Conservation (phyloP, 30 jellyfish, hydroid and myxozoan genomes). For the Catostylus mosaicus region DNA sequence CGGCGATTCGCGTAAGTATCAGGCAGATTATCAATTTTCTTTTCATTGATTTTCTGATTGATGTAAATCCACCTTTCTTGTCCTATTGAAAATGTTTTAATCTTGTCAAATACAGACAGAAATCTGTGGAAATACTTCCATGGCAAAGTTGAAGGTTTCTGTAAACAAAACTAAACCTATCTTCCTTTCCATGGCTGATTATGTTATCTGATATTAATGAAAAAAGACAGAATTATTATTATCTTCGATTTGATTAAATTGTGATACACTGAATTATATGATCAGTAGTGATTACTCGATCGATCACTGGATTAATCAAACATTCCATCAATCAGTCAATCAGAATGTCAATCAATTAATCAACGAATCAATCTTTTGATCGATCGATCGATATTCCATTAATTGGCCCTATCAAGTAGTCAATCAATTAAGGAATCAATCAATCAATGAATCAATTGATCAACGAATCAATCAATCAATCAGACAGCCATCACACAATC, state of each 20-base stretch:
- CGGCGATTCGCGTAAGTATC: too few species aligned
- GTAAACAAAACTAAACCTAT: too few species aligned
- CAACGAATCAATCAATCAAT: neutral
- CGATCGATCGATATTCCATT: slow-evolving; percentile 1
- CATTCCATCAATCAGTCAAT: slow-evolving; percentile 3
- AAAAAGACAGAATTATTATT: too few species aligned
- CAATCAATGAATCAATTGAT: neutral
- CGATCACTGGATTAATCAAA: neutral
- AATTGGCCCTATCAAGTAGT: too few species aligned
- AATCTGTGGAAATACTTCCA: neutral
- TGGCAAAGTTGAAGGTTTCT: too few species aligned
- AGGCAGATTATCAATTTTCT: neutral
- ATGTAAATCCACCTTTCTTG: neutral
- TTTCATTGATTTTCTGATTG: neutral
- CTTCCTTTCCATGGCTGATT: too few species aligned
- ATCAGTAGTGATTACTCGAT: slow-evolving; percentile 1
- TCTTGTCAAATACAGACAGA: slow-evolving; percentile 8
- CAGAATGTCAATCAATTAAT: neutral
- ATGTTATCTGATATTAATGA: too few species aligned
- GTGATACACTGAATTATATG: too few species aligned
- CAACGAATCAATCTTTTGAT: neutral
- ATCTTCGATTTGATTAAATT: too few species aligned
- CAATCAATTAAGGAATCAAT: too few species aligned
- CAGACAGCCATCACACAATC: slow-evolving; percentile 4
- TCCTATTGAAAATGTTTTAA: neutral